These are phyloP conservation scores for Cuniculus paca DNA, from an alignment of 2,797 vertebrate genomes.

Conservation along the genomic window DNA sequence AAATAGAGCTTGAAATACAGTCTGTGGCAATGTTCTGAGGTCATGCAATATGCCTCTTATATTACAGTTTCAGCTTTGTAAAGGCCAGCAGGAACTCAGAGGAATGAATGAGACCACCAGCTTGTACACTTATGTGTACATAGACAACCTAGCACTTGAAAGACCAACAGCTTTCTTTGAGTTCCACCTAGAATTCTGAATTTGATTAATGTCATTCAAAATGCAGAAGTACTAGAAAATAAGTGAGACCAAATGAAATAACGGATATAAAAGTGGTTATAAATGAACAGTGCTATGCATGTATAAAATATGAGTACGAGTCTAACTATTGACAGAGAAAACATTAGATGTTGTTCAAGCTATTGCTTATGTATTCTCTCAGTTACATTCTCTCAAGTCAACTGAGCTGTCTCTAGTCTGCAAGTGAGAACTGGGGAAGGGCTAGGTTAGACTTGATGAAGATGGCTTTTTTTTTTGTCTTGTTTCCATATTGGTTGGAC, in stretches of 20 bases:
- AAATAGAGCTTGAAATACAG: slow-evolving; percentile 74
- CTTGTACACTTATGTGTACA: background rate
- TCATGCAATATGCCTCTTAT: slow-evolving; percentile 22
- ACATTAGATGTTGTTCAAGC: background rate
- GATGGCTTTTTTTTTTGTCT: background rate
- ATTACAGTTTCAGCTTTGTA: slow-evolving; percentile 64
- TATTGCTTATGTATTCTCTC: background rate
- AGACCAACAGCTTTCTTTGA: slow-evolving; percentile 10
- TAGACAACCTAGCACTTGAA: background rate
- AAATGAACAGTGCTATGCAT: background rate
- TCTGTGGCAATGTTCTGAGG: slow-evolving; percentile 52
- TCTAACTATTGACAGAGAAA: background rate
- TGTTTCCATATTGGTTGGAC: background rate
- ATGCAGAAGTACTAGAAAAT: background rate
- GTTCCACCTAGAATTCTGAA: slow-evolving; percentile 40
- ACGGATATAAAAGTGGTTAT: background rate
- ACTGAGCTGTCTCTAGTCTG: background rate
- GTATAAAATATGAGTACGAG: background rate
- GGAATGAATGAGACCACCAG: slow-evolving; percentile 48
- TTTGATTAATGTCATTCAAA: slow-evolving; percentile 52
- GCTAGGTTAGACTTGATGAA: background rate
- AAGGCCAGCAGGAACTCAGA: slow-evolving; percentile 55
- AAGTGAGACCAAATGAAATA: slow-evolving; percentile 53
- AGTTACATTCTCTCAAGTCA: background rate
- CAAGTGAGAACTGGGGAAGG: background rate